Evolutionary conservation across 2,797 vertebrate genomes (phyloP), one percentile per base, ranked within the genome.

Genomic region (Hydrolagus colliei): DNA sequence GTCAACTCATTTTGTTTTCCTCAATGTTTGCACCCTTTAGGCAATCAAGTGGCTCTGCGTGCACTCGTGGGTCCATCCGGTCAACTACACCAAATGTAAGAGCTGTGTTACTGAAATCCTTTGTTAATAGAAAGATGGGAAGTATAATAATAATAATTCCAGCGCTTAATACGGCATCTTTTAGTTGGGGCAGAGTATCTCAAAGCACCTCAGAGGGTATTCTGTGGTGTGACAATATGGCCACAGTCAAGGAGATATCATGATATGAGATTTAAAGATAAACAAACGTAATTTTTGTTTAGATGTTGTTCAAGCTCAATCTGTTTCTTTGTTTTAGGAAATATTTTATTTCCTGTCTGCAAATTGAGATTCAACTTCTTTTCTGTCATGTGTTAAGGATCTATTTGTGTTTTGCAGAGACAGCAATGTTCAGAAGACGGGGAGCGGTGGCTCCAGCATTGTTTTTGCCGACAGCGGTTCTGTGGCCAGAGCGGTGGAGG

Each of bases 381-480:
- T 52, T 6, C 41, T 52, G 41, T 6, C 6, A 6, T 52, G 41
- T 52, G 41, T 22, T 80, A 80, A 80, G 4, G 1, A 22, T 71
- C 86, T 82, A 65, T 65, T 86, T 76, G 9, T 67, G 18, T 18
- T 10, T 67, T 88, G 67, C 87, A 94, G 92, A 35, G 85, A 86
- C 77, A 16, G 20, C 86, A 73, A 1, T 12, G 22, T 90, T 85
- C 89, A 89, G 87, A 89, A 89, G 59, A 89, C 93, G 82, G 94
- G 93, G 87, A 93, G 90, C 87, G 88, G 71, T 86, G 94, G 95
- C 88, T 94, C 92, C 6, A 99, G 95, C 0, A 95, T 99, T 86
- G 91, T 98, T 89, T 99, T 99, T 88, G 93, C 95, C 86, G 96
- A 95, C 86, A 89, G 89, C 63, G 89, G 92, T 86, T 88, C 91